Percentiles rank a stretch among this genome's conserved stretches.
These are phyloP conservation scores for Laspeyria flexula DNA, from an alignment of 2,888 invertebrate genomes.

Conservation along the genomic window DNA sequence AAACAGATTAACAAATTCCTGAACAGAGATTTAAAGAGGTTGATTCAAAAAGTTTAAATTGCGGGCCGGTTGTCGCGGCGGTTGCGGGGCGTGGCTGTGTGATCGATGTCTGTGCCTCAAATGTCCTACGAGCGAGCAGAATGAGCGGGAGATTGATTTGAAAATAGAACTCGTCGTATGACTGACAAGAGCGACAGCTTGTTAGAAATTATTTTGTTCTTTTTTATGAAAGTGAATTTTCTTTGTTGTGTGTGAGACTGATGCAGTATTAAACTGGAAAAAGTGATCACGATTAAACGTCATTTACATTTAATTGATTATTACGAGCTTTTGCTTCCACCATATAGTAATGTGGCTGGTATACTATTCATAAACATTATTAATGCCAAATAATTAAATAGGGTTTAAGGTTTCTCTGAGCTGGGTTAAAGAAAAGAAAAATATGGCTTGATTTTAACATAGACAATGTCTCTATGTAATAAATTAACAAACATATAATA, in stretches of 20 bases:
- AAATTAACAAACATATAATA: too few relatives aligned
- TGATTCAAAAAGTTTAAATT: slow-evolving; percentile 65
- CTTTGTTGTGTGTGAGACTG: background rate
- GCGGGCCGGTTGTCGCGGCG: slow-evolving; percentile 52
- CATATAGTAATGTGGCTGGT: too few relatives aligned
- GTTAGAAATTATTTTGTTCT: slow-evolving; percentile 16
- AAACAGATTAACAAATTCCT: slow-evolving; percentile 48
- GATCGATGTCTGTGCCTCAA: slow-evolving; percentile 69
- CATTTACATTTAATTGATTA: too few relatives aligned
- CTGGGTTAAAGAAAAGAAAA: too few relatives aligned
- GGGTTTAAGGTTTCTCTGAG: too few relatives aligned
- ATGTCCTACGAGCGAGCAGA: slow-evolving; percentile 33
- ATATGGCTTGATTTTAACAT: too few relatives aligned
- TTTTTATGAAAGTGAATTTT: slow-evolving; percentile 7
- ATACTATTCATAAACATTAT: too few relatives aligned
- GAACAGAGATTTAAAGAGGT: slow-evolving; percentile 38
- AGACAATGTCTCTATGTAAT: too few relatives aligned
- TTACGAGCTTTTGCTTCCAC: too few relatives aligned
- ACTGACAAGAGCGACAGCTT: slow-evolving; percentile 36
- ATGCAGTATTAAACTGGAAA: background rate
- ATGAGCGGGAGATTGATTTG: slow-evolving; percentile 40
- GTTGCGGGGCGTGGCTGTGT: slow-evolving; percentile 70
- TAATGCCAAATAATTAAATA: too few relatives aligned
- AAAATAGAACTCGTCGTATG: slow-evolving; percentile 37
- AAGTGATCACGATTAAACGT: too few relatives aligned